Evolutionary conservation across 2,888 invertebrate species (phyloP).

Genomic region (Machimus atricapillus): DNA sequence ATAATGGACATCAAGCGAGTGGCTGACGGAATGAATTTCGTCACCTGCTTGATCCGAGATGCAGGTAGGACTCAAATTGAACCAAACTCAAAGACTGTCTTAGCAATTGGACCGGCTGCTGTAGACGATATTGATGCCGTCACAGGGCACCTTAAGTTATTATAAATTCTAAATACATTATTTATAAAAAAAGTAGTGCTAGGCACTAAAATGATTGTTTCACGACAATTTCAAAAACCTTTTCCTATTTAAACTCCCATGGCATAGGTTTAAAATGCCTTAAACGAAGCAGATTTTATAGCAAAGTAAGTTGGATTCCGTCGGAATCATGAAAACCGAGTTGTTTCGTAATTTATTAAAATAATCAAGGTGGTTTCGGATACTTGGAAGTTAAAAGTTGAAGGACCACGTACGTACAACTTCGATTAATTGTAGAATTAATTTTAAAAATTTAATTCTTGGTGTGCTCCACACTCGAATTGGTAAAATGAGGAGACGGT

Average conservation of each 20-base stretch:
- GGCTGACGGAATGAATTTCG: slow-evolving; percentile 74
- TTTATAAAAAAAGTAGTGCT: not conserved
- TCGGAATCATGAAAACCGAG: no score
- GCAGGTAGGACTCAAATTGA: slow-evolving; percentile 94
- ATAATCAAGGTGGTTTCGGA: no score
- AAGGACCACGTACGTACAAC: no score
- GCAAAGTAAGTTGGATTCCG: no score
- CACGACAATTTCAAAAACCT: not conserved
- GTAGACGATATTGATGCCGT: slow-evolving; percentile 78
- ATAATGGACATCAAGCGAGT: slow-evolving; percentile 72
- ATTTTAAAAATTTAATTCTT: no score
- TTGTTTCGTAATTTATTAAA: no score
- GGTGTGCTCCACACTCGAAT: no score
- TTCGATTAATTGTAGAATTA: no score
- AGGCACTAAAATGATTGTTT: not conserved
- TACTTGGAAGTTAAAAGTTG: no score
- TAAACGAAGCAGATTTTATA: no score
- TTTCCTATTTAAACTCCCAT: not conserved
- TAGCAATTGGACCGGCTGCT: slow-evolving; percentile 92
- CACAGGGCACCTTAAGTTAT: slow-evolving; percentile 86
- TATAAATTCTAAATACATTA: slow-evolving; percentile 64
- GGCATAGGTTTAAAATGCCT: no score
- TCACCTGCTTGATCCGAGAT: slow-evolving; percentile 81
- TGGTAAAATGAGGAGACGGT: no score
- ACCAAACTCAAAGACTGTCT: slow-evolving; percentile 85